Base-by-base conservation (phyloP, 2,113 vertebrate genomes). In the Athene cunicularia region DNA sequence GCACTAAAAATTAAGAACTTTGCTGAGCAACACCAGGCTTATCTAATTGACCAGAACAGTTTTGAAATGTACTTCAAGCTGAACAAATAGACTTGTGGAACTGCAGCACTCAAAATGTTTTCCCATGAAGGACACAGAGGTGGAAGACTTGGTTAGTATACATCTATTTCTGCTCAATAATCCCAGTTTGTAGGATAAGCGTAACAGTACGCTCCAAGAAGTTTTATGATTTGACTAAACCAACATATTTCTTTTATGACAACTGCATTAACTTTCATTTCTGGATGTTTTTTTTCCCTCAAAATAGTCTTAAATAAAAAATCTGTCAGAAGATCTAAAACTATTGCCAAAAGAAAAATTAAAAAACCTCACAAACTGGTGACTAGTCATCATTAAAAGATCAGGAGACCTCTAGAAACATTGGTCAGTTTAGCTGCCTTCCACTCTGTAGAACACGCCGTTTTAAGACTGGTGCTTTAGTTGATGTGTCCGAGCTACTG, bases 31-130 rank as follows among this genome's bases (percentile, higher is more conserved):
- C 64, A 91, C n/a, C 82, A 93, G 30, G 37, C 68, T 92, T 86
- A 84, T 60, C 86, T 81, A 94, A 95, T 35, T 85, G 84, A 89
- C 77, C 43, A 64, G 72, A 89, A 95, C 64, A 81, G 75, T 90
- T 96, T 35, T 74, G 67, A 90, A 95, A 93, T 55, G 47, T 39
- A 50, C 37, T 82, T 89, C 47, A 83, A 80, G 81, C 85, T 80
- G 90, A 95, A 93, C 43, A 91, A 93, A 88, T 19, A 86, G 74
- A 86, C 41, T 56, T 73, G 72, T 68, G 55, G 55, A 80, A 74
- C 12, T 43, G 71, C 32, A 79, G 49, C 23, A 73, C 45, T 68
- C 53, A 71, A 55, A 93, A 59, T 35, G 26, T 53, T 55, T 88
- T 81, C 37, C 60, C 60, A 45, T 47, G 21, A 75, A 56, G 88